phyloP scores from a whole-genome alignment of 1,140 invertebrate species.

The Trichogramma pretiosum region DNA sequence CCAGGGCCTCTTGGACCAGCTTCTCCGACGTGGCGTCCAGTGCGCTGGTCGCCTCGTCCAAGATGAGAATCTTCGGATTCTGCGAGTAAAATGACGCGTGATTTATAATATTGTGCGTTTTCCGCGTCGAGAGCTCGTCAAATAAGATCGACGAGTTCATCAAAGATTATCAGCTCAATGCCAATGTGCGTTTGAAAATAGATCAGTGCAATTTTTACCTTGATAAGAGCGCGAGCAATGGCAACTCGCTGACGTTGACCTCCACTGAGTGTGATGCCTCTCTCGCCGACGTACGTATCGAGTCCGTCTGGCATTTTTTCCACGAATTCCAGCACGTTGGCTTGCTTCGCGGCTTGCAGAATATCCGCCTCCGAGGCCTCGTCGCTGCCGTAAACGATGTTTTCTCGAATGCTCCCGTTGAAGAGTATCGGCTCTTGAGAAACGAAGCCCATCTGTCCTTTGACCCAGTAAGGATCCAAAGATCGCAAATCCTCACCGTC shows the following conservation, averaged over 20 bases:
- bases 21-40: constrained; percentile 85
- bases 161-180: too few species aligned
- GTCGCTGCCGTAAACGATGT: constrained; percentile 69
- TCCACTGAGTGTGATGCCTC: constrained; percentile 73
- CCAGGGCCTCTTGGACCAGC: constrained; percentile 78
- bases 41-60: constrained; percentile 88
- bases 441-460: constrained; percentile 69
- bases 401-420: constrained; percentile 69
- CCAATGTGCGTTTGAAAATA: background rate
- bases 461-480: constrained; percentile 62
- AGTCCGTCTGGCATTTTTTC: constrained; percentile 61
- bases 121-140: too few species aligned
- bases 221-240: constrained; percentile 82
- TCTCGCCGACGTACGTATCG: constrained; percentile 70
- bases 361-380: constrained; percentile 49
- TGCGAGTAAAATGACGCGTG: too few species aligned
- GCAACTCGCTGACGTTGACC: constrained; percentile 83
- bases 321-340: constrained; percentile 78
- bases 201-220: constrained; percentile 44
- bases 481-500: constrained; percentile 58
- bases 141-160: too few species aligned
- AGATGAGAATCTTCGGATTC: constrained; percentile 74
- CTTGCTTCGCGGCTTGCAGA: constrained; percentile 53
- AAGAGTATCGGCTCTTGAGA: constrained; percentile 81
- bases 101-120: too few species aligned